A percentile compares a stretch with the other conserved stretches of the same genome.
Evolutionary conservation across 2,888 invertebrate genomes (phyloP).

Genomic region (Epirrhoe tristata): DNA sequence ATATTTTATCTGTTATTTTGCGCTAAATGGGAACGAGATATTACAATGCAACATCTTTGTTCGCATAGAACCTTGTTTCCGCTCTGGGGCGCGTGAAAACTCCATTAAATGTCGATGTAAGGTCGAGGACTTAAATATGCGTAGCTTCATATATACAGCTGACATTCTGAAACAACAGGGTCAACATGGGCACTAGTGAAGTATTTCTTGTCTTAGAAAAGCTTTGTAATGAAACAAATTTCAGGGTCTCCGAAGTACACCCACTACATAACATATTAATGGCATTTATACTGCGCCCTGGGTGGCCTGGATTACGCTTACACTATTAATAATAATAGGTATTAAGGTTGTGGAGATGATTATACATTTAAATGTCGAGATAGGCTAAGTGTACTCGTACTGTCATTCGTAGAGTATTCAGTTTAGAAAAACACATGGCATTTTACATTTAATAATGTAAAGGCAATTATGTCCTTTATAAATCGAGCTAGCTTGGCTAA

Average conservation of each 20-base stretch:
- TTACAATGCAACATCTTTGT: slow-evolving; percentile 57
- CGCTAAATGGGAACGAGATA: slow-evolving; percentile 51
- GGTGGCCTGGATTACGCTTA: slow-evolving; percentile 34
- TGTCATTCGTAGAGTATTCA: neutral
- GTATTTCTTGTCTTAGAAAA: neutral
- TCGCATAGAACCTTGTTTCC: slow-evolving; percentile 47
- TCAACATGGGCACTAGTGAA: neutral
- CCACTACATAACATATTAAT: slow-evolving; percentile 50
- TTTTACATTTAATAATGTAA: too few relatives aligned
- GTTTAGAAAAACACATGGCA: too few relatives aligned
- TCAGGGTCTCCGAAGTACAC: slow-evolving; percentile 1
- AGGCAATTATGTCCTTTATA: too few relatives aligned
- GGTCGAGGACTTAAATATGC: slow-evolving; percentile 22
- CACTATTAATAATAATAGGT: slow-evolving; percentile 31
- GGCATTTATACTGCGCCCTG: slow-evolving; percentile 41
- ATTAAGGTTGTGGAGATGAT: neutral
- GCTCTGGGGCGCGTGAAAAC: slow-evolving; percentile 48
- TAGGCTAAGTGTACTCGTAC: neutral
- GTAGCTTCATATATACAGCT: slow-evolving; percentile 3
- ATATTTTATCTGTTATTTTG: slow-evolving; percentile 2
- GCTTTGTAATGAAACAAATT: slow-evolving; percentile 7
- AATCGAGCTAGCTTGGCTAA: too few relatives aligned
- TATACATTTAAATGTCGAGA: neutral
- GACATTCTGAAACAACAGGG: slow-evolving; percentile 1
- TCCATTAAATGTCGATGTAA: slow-evolving; percentile 50